Evolutionary conservation across 2,113 vertebrate genomes (phyloP), one percentile per base, ranked within the genome.

Genomic region (Apodemus speciosus): DNA sequence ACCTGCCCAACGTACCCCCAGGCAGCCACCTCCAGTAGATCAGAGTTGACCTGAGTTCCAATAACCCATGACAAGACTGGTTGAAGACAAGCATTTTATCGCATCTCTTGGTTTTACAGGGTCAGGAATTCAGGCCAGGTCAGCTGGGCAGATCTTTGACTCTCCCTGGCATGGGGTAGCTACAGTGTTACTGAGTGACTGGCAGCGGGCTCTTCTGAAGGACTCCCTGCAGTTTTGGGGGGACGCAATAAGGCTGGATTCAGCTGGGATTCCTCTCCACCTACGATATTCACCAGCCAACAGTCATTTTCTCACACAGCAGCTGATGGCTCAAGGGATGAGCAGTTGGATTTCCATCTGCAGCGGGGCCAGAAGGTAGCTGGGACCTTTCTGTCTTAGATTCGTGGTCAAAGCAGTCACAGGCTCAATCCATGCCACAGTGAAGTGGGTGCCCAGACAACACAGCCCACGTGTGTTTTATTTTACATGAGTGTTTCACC

Each of bases 71-170:
- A 60, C 81, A 30, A 60, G 88, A 46, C 4, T 75, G 56, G 53
- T 76, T 93, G 69, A 56, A 86, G 76, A n/a, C 68, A 73, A 92
- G 35, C 43, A 49, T 92, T 53, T 89, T 38, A 71, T 89, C 62
- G 1, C 9, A 16, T 40, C 85, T 81, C 86, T 2, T 20, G 94
- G 51, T 69, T 85, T 69, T 18, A 21, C 62, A 43, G 49, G 49
- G 90, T 88, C 18, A 93, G 90, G 90, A 88, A 92, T 92, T 58
- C 68, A 71, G 93, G 83, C 89, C 81, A 72, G 87, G 69, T 51
- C 1, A 4, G n/a, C 3, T 2, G 75, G 69, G 73, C 49, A 51
- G 38, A 23, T 6, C 66, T 53, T 66, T 6, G 38, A 64, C 53
- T 94, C 49, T 51, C 21, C 0, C 0, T 6, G 62, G 93, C 0